These are phyloP conservation scores for Stomatorhinus walkeri DNA, from an alignment of 2,797 vertebrate species.

Conservation along the genomic window DNA sequence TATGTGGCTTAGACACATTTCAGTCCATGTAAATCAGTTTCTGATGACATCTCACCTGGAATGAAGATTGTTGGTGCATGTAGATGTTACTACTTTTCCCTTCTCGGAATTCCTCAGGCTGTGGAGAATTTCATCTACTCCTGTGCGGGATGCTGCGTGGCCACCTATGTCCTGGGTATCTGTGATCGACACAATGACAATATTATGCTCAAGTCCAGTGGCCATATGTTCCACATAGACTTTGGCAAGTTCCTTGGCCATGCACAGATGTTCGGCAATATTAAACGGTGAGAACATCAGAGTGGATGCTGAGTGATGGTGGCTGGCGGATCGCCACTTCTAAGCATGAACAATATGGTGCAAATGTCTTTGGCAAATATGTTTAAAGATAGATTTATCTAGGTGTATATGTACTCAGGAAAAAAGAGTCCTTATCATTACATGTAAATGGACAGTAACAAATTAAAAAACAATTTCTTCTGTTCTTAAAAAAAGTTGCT, in stretches of 20 bases:
- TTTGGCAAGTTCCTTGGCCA: conserved; percentile 95
- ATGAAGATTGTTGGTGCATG: not conserved
- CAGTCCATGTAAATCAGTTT: not conserved
- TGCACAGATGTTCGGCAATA: conserved; percentile 95
- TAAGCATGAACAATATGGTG: not conserved
- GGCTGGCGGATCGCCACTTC: not conserved
- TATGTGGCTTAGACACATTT: not conserved
- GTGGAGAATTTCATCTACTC: conserved; percentile 99
- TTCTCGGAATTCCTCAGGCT: conserved; percentile 56
- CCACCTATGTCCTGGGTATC: conserved; percentile 92
- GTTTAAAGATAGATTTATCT: not conserved
- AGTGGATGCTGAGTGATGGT: not conserved
- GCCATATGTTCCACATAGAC: conserved; percentile 98
- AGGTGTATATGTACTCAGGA: not conserved
- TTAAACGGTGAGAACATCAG: conserved; percentile 73
- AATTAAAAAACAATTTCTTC: not conserved
- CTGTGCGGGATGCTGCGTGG: conserved; percentile 92
- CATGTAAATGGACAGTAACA: not conserved
- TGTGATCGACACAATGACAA: conserved; percentile 97
- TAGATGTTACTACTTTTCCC: not conserved
- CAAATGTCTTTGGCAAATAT: not conserved
- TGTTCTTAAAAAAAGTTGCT: not conserved
- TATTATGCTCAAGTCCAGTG: conserved; percentile 95
- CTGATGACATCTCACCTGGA: not conserved
- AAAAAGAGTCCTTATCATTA: not conserved